Evolutionary conservation across 2,888 invertebrate species (phyloP).

Genomic region (Margaritifera margaritifera): DNA sequence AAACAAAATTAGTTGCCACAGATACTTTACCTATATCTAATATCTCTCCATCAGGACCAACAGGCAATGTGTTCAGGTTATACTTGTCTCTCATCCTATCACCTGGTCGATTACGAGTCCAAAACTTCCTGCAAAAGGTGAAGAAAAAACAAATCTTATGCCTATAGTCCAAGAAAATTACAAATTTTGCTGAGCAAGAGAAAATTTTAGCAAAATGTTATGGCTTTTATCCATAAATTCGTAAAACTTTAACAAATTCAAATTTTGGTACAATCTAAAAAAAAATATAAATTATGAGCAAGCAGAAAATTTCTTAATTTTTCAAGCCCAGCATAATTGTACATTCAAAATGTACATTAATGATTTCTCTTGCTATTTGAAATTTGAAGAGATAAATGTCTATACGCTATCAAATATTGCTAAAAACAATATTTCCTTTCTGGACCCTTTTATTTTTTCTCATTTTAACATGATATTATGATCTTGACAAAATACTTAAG

Average conservation of each 20-base stretch:
- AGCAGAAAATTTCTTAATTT: background rate
- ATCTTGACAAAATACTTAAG: no score
- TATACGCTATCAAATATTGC: no score
- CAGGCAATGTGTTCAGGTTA: conserved; percentile 88
- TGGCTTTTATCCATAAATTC: no score
- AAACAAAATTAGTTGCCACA: no score
- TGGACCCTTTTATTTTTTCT: no score
- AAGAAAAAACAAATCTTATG: background rate
- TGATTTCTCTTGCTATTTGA: no score
- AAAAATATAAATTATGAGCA: background rate
- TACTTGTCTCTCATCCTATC: conserved; percentile 97
- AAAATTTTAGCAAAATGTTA: no score
- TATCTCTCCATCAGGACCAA: conserved; percentile 77
- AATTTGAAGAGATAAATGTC: no score
- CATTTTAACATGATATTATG: no score
- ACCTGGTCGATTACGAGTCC: conserved; percentile 98
- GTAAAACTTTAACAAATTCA: background rate
- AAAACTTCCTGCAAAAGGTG: conserved; percentile 84
- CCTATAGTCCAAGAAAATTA: background rate
- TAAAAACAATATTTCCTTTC: no score
- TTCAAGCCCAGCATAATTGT: background rate
- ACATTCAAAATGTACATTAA: no score
- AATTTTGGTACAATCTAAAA: background rate
- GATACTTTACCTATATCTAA: conserved; percentile 52
- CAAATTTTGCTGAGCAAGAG: no score